phyloP scores from a whole-genome alignment of 2,113 vertebrate species.

The Lucifuga dentata region DNA sequence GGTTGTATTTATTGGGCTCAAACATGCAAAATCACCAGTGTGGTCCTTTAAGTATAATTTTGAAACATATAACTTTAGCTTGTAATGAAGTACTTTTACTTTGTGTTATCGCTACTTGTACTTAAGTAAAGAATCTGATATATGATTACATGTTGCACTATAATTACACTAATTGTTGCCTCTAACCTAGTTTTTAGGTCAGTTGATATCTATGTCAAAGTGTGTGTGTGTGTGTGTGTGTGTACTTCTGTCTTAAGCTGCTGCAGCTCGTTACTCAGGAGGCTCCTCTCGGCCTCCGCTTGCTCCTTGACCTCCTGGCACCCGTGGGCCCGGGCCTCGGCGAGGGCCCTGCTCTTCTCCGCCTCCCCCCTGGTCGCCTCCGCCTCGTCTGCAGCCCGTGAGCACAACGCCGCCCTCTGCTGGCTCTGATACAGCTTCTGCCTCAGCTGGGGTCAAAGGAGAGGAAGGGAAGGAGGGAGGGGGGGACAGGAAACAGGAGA shows the following conservation, averaged over 20 bases:
- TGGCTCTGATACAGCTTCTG: slow-evolving; percentile 76
- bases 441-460: slow-evolving; percentile 71
- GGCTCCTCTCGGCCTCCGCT: slow-evolving; percentile 58
- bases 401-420: slow-evolving; percentile 76
- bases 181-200: not conserved
- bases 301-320: slow-evolving; percentile 65
- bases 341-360: slow-evolving; percentile 65
- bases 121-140: no score
- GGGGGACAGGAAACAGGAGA: slow-evolving; percentile 50
- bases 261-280: slow-evolving; percentile 73
- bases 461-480: not conserved
- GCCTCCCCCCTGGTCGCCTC: slow-evolving; percentile 66
- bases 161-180: not conserved
- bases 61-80: no score
- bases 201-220: not conserved
- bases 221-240: not conserved
- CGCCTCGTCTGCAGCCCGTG: slow-evolving; percentile 57
- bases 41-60: no score
- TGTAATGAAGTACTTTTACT: no score
- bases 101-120: no score
- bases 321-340: slow-evolving; percentile 64
- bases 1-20: no score
- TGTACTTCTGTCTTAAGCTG: slow-evolving; percentile 73
- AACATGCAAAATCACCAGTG: no score
- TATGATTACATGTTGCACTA: not conserved